Conservation (phyloP, 2,888 invertebrate genomes). For the Acanthosoma haemorrhoidale region DNA sequence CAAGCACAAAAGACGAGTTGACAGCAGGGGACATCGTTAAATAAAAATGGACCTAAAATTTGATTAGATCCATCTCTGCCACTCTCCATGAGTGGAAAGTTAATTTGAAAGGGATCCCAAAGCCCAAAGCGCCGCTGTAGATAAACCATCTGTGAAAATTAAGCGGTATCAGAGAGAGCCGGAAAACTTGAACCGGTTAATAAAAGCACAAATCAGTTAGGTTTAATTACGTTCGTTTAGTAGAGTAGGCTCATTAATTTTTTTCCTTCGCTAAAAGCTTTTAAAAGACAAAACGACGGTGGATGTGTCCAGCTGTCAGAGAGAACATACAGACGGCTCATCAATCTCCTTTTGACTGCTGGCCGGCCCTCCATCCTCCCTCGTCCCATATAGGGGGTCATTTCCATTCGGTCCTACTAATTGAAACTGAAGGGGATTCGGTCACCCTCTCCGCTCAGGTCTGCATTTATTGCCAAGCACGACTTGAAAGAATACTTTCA, state of each 20-base stretch:
- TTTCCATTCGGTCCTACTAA: conserved; percentile 4
- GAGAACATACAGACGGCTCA: too few relatives aligned
- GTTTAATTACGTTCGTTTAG: conserved; percentile 1
- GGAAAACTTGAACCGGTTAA: conserved; percentile 11
- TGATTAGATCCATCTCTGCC: background rate
- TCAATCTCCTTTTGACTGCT: too few relatives aligned
- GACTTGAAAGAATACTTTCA: too few relatives aligned
- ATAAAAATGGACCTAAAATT: too few relatives aligned
- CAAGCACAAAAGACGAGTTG: too few relatives aligned
- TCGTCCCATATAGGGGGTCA: background rate
- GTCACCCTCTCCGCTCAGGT: background rate
- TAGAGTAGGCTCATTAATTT: background rate
- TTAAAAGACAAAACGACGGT: background rate
- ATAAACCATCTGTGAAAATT: conserved; percentile 4
- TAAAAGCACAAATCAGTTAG: background rate
- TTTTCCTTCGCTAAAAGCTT: conserved; percentile 5
- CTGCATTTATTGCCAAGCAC: too few relatives aligned
- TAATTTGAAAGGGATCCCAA: too few relatives aligned
- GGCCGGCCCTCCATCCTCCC: background rate
- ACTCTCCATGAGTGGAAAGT: background rate
- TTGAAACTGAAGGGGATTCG: background rate
- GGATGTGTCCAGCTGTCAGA: background rate
- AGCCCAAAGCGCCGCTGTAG: background rate
- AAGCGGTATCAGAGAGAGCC: too few relatives aligned
- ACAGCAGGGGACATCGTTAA: too few relatives aligned